Conservation (phyloP, 1,140 invertebrate genomes). For the Calosoma granatense region DNA sequence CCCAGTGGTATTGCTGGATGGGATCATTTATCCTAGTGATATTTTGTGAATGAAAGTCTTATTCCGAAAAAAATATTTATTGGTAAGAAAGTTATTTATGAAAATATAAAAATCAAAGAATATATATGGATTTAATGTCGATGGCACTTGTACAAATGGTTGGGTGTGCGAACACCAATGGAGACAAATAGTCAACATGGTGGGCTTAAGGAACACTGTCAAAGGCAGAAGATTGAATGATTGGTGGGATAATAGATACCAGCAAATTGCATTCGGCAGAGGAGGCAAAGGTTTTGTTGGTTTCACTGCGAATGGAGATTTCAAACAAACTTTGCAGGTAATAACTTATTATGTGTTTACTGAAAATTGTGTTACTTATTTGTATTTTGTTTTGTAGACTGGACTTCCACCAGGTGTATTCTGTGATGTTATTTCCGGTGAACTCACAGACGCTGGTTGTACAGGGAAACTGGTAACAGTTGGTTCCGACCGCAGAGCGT, state of each 20-base stretch:
- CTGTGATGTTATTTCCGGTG: conserved; percentile 80
- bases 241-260: conserved; percentile 65
- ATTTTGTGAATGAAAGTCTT: no score
- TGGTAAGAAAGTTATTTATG: no score
- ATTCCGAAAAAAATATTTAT: no score
- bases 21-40: no score
- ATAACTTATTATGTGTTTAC: no score
- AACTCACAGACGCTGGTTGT: conserved; percentile 46
- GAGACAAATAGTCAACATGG: conserved; percentile 74
- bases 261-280: conserved; percentile 68
- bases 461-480: conserved; percentile 61
- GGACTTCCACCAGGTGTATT: conserved; percentile 67
- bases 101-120: no score
- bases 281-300: conserved; percentile 63
- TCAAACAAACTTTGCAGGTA: conserved; percentile 43
- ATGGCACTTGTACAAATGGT: conserved; percentile 60
- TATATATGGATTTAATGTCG: conserved; percentile 48
- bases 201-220: conserved; percentile 58
- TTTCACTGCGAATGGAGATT: conserved; percentile 52
- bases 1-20: no score
- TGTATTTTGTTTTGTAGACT: no score
- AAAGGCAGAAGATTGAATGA: conserved; percentile 39
- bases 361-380: no score
- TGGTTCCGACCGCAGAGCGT: conserved; percentile 48
- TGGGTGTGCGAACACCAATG: conserved; percentile 88